Percentiles rank a stretch among this genome's conserved stretches.
Evolutionary conservation across 2,113 vertebrate species (phyloP).

Genomic region (Rana temporaria): DNA sequence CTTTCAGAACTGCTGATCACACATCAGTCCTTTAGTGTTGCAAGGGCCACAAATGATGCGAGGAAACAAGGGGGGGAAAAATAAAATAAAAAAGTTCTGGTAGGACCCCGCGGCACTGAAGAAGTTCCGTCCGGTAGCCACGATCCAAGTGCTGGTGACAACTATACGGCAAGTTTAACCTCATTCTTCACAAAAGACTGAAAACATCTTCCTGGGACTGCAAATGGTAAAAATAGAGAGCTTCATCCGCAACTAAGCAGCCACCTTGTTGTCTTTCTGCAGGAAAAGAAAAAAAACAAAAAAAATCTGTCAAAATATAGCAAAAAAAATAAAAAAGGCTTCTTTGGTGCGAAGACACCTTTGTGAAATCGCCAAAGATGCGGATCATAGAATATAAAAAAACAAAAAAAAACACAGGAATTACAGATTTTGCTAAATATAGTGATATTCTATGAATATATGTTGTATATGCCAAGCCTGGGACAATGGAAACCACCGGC

Average conservation of each 20-base stretch:
- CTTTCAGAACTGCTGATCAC: slow-evolving; percentile 4
- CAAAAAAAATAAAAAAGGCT: too few relatives aligned
- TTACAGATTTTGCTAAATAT: too few relatives aligned
- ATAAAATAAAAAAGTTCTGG: neutral
- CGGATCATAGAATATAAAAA: too few relatives aligned
- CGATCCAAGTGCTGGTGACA: slow-evolving; percentile 90
- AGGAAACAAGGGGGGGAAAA: neutral
- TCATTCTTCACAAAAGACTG: slow-evolving; percentile 82
- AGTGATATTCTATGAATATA: too few relatives aligned
- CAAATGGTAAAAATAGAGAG: slow-evolving; percentile 70
- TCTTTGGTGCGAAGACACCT: too few relatives aligned
- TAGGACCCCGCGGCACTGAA: slow-evolving; percentile 45
- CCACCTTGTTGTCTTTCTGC: slow-evolving; percentile 98
- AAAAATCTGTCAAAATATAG: neutral
- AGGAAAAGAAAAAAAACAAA: slow-evolving; percentile 58
- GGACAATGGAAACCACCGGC: too few relatives aligned
- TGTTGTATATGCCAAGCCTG: too few relatives aligned
- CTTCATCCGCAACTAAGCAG: slow-evolving; percentile 81
- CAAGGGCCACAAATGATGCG: neutral
- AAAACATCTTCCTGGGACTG: slow-evolving; percentile 76
- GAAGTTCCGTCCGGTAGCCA: slow-evolving; percentile 72
- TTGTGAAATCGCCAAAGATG: too few relatives aligned
- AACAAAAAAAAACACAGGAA: too few relatives aligned
- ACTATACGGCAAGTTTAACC: slow-evolving; percentile 82
- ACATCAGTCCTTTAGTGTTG: slow-evolving; percentile 39